Evolutionary conservation across 1,140 invertebrate genomes (phyloP).

Genomic region (Micrasema longulum): DNA sequence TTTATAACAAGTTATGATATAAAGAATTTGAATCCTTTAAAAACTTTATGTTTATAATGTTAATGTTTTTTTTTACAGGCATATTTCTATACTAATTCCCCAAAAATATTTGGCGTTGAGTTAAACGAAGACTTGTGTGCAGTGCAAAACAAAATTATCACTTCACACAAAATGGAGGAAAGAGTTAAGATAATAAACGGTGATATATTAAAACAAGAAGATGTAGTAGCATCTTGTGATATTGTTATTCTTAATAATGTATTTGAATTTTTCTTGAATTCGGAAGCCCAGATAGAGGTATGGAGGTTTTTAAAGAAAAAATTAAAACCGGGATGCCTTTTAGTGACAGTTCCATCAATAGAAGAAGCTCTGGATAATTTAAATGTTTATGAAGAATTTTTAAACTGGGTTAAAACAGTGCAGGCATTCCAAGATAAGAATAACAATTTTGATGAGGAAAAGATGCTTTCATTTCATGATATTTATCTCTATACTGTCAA

Average conservation of each 20-base stretch:
- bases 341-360: slow-evolving; percentile 72
- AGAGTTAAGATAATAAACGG: slow-evolving; percentile 71
- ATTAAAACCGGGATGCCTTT: slow-evolving; percentile 68
- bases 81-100: slow-evolving; percentile 72
- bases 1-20: no score
- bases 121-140: slow-evolving; percentile 77
- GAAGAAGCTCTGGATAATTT: slow-evolving; percentile 67
- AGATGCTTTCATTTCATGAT: slow-evolving; percentile 57
- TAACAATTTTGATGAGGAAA: slow-evolving; percentile 62
- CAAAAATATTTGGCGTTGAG: slow-evolving; percentile 76
- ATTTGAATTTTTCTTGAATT: slow-evolving; percentile 74
- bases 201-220: slow-evolving; percentile 69
- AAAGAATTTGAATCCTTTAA: no score
- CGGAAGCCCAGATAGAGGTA: slow-evolving; percentile 68
- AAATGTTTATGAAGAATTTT: slow-evolving; percentile 66
- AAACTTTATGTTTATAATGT: neutral
- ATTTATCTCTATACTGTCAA: slow-evolving; percentile 64
- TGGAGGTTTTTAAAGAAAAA: slow-evolving; percentile 72
- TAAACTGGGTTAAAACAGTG: slow-evolving; percentile 67
- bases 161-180: slow-evolving; percentile 70
- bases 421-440: slow-evolving; percentile 63
- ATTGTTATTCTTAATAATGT: slow-evolving; percentile 75
- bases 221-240: slow-evolving; percentile 70
- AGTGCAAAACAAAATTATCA: slow-evolving; percentile 72
- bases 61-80: slow-evolving; percentile 67